These are phyloP conservation scores for Charanyca ferruginea DNA, from an alignment of 2,888 invertebrate genomes.

Conservation along the genomic window DNA sequence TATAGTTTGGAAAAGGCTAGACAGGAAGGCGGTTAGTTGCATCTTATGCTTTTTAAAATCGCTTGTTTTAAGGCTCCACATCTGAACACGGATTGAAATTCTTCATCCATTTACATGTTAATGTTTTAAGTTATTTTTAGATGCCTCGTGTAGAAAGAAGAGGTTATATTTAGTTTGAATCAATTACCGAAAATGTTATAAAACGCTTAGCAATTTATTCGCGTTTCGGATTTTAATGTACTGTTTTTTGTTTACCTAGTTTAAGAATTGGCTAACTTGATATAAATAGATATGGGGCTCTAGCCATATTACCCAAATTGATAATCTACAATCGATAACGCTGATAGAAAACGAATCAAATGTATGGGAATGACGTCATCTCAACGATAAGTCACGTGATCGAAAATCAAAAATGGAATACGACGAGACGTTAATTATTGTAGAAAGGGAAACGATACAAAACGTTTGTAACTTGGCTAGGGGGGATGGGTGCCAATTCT, in stretches of 20 bases:
- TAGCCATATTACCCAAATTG: no score
- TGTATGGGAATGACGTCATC: no score
- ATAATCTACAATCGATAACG: no score
- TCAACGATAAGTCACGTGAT: no score
- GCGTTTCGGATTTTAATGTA: not conserved
- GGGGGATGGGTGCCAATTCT: no score
- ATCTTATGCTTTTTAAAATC: slow-evolving; percentile 16
- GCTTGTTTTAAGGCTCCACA: slow-evolving; percentile 40
- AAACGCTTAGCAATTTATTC: not conserved
- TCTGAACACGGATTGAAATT: slow-evolving; percentile 53
- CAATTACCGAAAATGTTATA: slow-evolving; percentile 14
- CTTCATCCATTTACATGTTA: slow-evolving; percentile 54
- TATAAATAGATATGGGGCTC: not conserved
- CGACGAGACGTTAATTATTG: no score
- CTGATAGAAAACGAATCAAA: no score
- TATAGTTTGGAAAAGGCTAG: no score
- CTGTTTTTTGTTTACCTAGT: not conserved
- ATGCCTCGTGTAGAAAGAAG: slow-evolving; percentile 22
- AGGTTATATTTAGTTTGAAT: slow-evolving; percentile 33
- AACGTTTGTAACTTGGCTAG: no score
- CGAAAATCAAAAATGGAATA: no score
- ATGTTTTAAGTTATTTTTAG: slow-evolving; percentile 56
- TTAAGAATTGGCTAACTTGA: not conserved
- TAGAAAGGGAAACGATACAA: no score
- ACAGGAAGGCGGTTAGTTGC: no score